These are phyloP conservation scores for Cyclopterus lumpus DNA, from an alignment of 2,797 vertebrate species.

Conservation along the genomic window DNA sequence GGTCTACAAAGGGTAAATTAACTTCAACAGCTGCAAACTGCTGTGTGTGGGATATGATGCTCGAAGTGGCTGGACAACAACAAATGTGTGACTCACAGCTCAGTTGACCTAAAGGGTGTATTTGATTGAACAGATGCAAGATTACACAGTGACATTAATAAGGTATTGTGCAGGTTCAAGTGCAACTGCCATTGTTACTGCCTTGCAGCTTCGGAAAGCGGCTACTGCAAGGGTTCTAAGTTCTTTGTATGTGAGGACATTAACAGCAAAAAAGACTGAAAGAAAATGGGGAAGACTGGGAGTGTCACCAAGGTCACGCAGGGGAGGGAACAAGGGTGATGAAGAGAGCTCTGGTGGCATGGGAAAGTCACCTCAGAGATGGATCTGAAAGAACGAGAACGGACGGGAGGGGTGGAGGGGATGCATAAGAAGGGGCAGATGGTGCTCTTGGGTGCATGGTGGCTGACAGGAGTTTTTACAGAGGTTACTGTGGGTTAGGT, in stretches of 20 bases:
- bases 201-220: conserved; percentile 69
- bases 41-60: conserved; percentile 13
- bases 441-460: conserved; percentile 74
- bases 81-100: background rate
- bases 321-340: conserved; percentile 66
- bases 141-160: conserved; percentile 49
- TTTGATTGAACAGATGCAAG: conserved; percentile 53
- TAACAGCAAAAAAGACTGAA: conserved; percentile 59
- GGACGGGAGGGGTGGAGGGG: conserved; percentile 60
- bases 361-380: conserved; percentile 86
- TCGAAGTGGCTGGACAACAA: conserved; percentile 14
- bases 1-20: background rate
- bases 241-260: conserved; percentile 68
- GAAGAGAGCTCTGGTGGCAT: conserved; percentile 78
- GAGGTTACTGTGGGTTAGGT: conserved; percentile 64
- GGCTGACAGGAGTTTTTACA: conserved; percentile 64
- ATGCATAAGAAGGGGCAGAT: conserved; percentile 82
- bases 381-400: conserved; percentile 73
- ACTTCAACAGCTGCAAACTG: conserved; percentile 34
- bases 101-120: background rate
- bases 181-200: conserved; percentile 53
- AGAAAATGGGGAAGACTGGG: conserved; percentile 48
- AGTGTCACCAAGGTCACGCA: conserved; percentile 71
- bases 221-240: conserved; percentile 61
- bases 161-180: conserved; percentile 79